Conservation (phyloP, 2,888 invertebrate species). For the Sisyra nigra region DNA sequence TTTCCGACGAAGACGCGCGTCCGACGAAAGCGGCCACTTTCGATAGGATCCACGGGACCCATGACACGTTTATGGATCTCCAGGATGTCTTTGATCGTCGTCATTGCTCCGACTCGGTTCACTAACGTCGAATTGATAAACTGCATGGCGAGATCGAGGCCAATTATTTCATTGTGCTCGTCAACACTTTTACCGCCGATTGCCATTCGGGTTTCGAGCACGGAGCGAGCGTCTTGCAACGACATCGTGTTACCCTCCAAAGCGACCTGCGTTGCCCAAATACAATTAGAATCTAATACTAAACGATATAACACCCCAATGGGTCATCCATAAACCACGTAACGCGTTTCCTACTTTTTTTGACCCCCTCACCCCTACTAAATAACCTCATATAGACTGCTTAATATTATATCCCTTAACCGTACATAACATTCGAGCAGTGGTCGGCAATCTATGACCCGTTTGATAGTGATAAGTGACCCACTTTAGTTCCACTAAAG, state of each 20-base stretch:
- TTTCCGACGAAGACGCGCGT: constrained; percentile 74
- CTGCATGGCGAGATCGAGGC: constrained; percentile 87
- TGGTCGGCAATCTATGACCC: too few species aligned
- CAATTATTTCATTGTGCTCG: constrained; percentile 94
- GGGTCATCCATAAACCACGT: too few species aligned
- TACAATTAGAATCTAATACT: too few species aligned
- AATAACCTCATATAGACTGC: too few species aligned
- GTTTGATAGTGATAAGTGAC: too few species aligned
- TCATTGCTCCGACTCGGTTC: constrained; percentile 61
- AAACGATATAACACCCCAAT: too few species aligned
- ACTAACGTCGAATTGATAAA: constrained; percentile 73
- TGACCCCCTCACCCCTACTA: too few species aligned
- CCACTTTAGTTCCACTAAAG: too few species aligned
- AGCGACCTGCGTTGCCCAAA: constrained; percentile 35
- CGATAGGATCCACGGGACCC: constrained; percentile 87
- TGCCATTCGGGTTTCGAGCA: constrained; percentile 78
- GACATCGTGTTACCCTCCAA: constrained; percentile 98
- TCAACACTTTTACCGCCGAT: constrained; percentile 83
- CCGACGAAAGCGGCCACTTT: constrained; percentile 69
- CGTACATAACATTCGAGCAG: too few species aligned
- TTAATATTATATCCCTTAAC: too few species aligned
- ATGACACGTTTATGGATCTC: constrained; percentile 85
- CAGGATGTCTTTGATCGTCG: constrained; percentile 63
- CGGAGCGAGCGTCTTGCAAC: constrained; percentile 74
- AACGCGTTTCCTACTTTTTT: too few species aligned